phyloP scores from a whole-genome alignment of 1,140 invertebrate genomes.

The Euura saliciscinereae region DNA sequence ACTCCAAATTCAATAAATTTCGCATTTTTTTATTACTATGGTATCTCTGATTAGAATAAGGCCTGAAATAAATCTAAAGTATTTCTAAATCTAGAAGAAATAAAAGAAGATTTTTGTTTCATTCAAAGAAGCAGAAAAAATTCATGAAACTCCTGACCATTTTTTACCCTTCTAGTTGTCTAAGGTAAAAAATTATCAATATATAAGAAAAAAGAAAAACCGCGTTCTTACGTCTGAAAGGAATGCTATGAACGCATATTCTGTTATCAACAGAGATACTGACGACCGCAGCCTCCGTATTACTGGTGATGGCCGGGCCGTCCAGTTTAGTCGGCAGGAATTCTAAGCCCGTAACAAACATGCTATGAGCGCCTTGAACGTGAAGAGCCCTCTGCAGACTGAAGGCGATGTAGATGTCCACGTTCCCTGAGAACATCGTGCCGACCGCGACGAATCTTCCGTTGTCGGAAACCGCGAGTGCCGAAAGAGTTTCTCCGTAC shows the following conservation, averaged over 20 bases:
- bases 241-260: conserved; percentile 88
- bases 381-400: conserved; percentile 87
- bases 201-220: not conserved
- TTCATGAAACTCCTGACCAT: too few species aligned
- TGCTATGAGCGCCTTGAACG: conserved; percentile 84
- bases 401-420: conserved; percentile 90
- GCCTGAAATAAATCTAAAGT: too few species aligned
- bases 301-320: conserved; percentile 69
- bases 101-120: too few species aligned
- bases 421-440: conserved; percentile 89
- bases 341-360: conserved; percentile 93
- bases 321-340: conserved; percentile 79
- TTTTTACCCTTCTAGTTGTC: too few species aligned
- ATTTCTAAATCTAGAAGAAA: too few species aligned
- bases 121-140: too few species aligned
- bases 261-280: conserved; percentile 95
- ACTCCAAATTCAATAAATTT: too few species aligned
- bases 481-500: conserved; percentile 79
- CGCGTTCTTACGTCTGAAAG: conserved; percentile 74
- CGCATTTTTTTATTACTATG: too few species aligned
- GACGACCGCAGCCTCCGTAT: conserved; percentile 84
- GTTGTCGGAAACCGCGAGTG: conserved; percentile 87
- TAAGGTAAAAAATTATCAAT: too few species aligned
- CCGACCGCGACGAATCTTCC: conserved; percentile 91
- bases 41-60: too few species aligned